phyloP scores from a whole-genome alignment of 30 jellyfish, hydroid and myxozoan genomes.

The Mastigias papua region DNA sequence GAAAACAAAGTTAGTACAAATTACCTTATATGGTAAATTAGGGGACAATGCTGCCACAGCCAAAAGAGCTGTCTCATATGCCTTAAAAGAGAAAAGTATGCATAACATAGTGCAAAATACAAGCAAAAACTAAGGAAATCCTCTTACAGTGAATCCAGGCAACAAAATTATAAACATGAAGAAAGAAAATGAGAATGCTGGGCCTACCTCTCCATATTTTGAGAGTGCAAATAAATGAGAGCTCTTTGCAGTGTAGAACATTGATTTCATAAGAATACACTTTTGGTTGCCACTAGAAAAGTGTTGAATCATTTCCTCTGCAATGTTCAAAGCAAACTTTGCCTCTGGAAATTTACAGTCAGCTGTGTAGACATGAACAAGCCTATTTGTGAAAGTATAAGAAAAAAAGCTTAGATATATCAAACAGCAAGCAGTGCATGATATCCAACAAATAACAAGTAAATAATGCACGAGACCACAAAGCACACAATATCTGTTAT shows the following conservation, averaged over 20 bases:
- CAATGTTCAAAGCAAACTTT: conserved; percentile 65
- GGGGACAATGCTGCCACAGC: conserved; percentile 66
- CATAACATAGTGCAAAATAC: not conserved
- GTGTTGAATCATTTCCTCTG: conserved; percentile 58
- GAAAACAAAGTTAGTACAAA: not conserved
- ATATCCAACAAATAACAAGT: too few species aligned
- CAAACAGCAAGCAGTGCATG: too few species aligned
- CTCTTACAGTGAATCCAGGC: too few species aligned
- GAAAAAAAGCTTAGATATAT: too few species aligned
- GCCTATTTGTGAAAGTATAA: conserved; percentile 66
- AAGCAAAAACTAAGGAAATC: too few species aligned
- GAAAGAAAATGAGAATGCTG: not conserved
- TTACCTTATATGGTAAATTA: conserved; percentile 72
- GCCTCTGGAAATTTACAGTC: conserved; percentile 96
- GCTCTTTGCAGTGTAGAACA: conserved; percentile 83
- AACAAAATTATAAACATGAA: not conserved
- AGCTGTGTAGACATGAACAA: conserved; percentile 78
- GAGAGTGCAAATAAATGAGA: conserved; percentile 87
- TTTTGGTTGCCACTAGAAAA: conserved; percentile 22
- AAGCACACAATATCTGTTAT: too few species aligned
- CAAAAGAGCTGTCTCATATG: conserved; percentile 47
- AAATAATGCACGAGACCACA: too few species aligned
- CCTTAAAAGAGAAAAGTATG: conserved; percentile 14
- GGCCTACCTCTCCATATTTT: conserved; percentile 83
- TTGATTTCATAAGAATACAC: conserved; percentile 41